Percentiles rank a stretch among this genome's conserved stretches.
phyloP scores from a whole-genome alignment of 2,797 vertebrate species.

The Emys orbicularis region DNA sequence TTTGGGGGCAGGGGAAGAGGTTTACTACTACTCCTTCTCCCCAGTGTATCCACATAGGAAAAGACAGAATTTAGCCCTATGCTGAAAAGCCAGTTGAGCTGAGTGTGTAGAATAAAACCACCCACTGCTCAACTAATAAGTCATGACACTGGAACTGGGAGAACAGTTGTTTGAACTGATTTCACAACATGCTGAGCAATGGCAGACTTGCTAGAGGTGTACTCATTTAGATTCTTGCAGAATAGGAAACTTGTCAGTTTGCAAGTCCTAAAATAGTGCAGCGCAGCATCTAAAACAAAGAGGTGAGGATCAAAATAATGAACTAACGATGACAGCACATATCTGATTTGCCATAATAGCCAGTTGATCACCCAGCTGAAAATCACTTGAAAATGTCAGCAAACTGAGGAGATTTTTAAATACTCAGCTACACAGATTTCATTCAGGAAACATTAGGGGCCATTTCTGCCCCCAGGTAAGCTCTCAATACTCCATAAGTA shows the following conservation, averaged over 20 bases:
- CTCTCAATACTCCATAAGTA: neutral
- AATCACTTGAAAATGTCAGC: slow-evolving; percentile 37
- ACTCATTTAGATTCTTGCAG: slow-evolving; percentile 37
- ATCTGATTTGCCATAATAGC: slow-evolving; percentile 16
- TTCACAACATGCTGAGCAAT: slow-evolving; percentile 1
- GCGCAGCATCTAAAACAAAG: slow-evolving; percentile 33
- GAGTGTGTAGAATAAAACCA: neutral
- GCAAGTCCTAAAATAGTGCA: slow-evolving; percentile 55
- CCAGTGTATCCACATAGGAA: neutral
- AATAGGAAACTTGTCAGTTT: slow-evolving; percentile 39
- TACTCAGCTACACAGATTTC: slow-evolving; percentile 25
- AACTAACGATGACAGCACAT: slow-evolving; percentile 44
- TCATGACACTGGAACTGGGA: neutral
- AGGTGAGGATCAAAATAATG: slow-evolving; percentile 55
- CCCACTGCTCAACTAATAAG: slow-evolving; percentile 12
- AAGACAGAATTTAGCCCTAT: neutral
- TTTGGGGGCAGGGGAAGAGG: neutral
- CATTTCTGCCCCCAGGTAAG: neutral
- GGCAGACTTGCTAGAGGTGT: slow-evolving; percentile 45
- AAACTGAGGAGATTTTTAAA: slow-evolving; percentile 64
- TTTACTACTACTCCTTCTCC: neutral
- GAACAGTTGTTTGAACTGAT: neutral
- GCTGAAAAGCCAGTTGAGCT: neutral
- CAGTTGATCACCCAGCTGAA: slow-evolving; percentile 55
- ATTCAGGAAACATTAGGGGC: slow-evolving; percentile 29